These are phyloP conservation scores for Enteromius anoplus DNA, from an alignment of 2,797 vertebrate genomes.

Conservation along the genomic window DNA sequence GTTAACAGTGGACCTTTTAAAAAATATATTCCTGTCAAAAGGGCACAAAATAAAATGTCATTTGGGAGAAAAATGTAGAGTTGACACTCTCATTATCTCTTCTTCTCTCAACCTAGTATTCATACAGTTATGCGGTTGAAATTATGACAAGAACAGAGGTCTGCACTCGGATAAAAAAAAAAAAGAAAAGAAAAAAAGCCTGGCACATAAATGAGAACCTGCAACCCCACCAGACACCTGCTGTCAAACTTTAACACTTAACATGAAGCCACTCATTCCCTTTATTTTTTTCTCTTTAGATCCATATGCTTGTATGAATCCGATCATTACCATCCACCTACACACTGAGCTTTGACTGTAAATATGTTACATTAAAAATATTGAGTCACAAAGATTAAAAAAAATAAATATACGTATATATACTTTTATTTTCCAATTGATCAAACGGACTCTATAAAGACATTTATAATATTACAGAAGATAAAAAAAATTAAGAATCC, in stretches of 20 bases:
- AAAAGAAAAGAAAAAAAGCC: not conserved
- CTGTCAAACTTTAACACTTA: not conserved
- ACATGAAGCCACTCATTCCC: not conserved
- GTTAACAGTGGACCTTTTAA: not conserved
- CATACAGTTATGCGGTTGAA: not conserved
- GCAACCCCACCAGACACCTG: not conserved
- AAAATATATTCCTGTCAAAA: not conserved
- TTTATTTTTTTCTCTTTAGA: not conserved
- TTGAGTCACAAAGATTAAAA: no score
- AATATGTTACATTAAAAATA: not conserved
- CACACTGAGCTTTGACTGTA: not conserved
- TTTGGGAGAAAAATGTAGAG: not conserved
- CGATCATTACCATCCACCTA: not conserved
- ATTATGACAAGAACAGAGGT: conserved; percentile 13
- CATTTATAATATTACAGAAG: not conserved
- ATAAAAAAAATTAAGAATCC: not conserved
- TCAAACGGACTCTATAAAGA: not conserved
- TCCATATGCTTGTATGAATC: not conserved
- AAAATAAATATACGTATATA: no score
- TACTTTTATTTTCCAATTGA: not conserved
- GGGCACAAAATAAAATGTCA: not conserved
- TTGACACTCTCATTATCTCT: not conserved
- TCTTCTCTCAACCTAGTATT: not conserved
- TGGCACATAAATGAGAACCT: not conserved
- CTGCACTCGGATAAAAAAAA: not conserved